These are phyloP conservation scores for Noctua fimbriata DNA, from an alignment of 2,888 invertebrate species.

Conservation along the genomic window DNA sequence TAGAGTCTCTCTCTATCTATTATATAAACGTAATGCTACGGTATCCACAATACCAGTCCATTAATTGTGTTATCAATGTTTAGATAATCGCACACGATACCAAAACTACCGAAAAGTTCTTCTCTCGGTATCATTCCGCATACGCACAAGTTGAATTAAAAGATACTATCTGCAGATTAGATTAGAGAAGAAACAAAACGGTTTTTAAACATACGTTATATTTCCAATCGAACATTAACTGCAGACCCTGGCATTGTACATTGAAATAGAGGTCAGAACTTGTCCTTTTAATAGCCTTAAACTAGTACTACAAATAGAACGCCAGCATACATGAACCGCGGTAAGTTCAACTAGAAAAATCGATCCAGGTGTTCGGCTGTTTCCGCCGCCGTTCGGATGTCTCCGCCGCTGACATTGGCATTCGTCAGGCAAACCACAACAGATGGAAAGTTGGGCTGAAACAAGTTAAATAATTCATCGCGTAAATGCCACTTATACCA, in stretches of 20 bases:
- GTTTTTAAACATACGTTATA: neutral
- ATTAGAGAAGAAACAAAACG: neutral
- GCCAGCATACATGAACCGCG: conserved; percentile 71
- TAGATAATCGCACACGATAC: conserved; percentile 14
- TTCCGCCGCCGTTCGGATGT: conserved; percentile 71
- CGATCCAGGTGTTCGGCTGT: conserved; percentile 78
- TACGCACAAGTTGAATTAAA: conserved; percentile 28
- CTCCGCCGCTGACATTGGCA: conserved; percentile 71
- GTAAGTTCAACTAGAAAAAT: conserved; percentile 83
- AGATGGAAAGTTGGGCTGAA: conserved; percentile 58
- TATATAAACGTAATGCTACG: neutral
- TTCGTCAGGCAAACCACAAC: conserved; percentile 62
- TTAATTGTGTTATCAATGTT: conserved; percentile 8
- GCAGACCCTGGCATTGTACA: conserved; percentile 49
- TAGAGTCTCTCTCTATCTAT: neutral
- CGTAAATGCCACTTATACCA: conserved; percentile 60
- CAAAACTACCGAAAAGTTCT: conserved; percentile 1
- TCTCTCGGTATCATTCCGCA: conserved; percentile 3
- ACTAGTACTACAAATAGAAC: conserved; percentile 71
- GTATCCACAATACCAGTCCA: conserved; percentile 4
- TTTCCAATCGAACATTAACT: neutral
- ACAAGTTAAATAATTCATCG: conserved; percentile 66
- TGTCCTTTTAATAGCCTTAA: conserved; percentile 72
- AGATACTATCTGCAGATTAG: conserved; percentile 25
- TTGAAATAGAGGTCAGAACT: conserved; percentile 21